Evolutionary conservation across 2,888 invertebrate species (phyloP).

Genomic region (Neuroscelio doddi): DNA sequence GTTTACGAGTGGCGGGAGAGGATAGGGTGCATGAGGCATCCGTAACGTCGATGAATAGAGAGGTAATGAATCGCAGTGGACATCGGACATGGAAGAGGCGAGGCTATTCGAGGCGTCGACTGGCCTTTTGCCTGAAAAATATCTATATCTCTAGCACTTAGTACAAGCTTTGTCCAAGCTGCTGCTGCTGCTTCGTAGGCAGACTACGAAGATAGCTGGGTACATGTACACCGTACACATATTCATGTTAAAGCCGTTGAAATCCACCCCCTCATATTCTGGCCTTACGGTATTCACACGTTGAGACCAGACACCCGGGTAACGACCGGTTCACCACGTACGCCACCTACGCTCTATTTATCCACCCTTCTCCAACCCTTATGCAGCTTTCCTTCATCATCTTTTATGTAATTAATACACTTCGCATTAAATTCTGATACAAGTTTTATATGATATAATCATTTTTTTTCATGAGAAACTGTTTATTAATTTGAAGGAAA

Average conservation of each 20-base stretch:
- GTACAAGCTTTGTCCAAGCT: constrained; percentile 35
- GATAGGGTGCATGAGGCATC: constrained; percentile 53
- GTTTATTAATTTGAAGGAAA: too few species aligned
- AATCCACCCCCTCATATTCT: constrained; percentile 54
- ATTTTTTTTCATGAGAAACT: too few species aligned
- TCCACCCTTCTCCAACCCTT: constrained; percentile 39
- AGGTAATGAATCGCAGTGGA: constrained; percentile 71
- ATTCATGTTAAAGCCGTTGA: constrained; percentile 54
- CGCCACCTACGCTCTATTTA: constrained; percentile 51
- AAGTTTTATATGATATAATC: too few species aligned
- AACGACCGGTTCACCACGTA: constrained; percentile 47
- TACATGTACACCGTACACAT: constrained; percentile 45
- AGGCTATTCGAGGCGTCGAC: constrained; percentile 64
- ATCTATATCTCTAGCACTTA: constrained; percentile 54
- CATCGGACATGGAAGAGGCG: constrained; percentile 71
- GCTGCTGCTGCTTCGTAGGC: constrained; percentile 25
- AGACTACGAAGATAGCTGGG: constrained; percentile 37
- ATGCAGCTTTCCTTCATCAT: constrained; percentile 21
- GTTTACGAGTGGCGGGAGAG: constrained; percentile 46
- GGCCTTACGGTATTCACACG: constrained; percentile 53
- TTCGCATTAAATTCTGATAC: background rate
- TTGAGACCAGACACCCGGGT: constrained; percentile 48
- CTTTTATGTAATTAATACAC: constrained; percentile 21
- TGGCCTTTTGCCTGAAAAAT: constrained; percentile 62
- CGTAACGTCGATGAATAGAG: constrained; percentile 70